Percentiles rank a stretch among this genome's conserved stretches.
These are phyloP conservation scores for Eledona agricola DNA, from an alignment of 2,888 invertebrate genomes.

Conservation along the genomic window DNA sequence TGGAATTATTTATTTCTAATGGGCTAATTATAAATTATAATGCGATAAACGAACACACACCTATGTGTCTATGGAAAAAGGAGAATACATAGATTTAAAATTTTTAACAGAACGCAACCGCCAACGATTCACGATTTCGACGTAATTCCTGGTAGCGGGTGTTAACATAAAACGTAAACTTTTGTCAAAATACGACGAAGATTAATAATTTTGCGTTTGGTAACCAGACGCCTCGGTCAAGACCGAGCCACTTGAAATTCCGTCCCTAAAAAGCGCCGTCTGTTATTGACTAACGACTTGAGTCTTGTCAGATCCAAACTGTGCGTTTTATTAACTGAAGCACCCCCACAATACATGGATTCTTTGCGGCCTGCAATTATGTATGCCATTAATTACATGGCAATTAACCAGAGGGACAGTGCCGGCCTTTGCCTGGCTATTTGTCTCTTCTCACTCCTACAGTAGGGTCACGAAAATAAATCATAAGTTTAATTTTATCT, in stretches of 20 bases:
- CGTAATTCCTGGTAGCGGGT: no score
- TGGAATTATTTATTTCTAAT: no score
- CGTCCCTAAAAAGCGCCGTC: constrained; percentile 6
- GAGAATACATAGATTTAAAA: no score
- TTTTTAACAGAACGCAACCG: no score
- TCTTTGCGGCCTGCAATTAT: constrained; percentile 58
- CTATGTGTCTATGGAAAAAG: no score
- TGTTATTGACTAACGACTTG: constrained; percentile 14
- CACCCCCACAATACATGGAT: constrained; percentile 55
- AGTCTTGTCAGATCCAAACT: constrained; percentile 46
- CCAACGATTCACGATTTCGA: no score
- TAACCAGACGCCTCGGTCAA: constrained; percentile 13
- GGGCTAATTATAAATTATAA: no score
- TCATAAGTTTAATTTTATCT: constrained; percentile 55
- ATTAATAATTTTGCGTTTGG: no score
- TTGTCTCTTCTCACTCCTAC: constrained; percentile 45
- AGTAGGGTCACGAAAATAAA: constrained; percentile 47
- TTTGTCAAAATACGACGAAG: no score
- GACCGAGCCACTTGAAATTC: constrained; percentile 11
- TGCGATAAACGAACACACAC: no score
- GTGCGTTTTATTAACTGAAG: constrained; percentile 51
- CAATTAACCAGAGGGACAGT: constrained; percentile 59
- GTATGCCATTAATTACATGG: constrained; percentile 59
- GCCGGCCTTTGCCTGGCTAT: constrained; percentile 48
- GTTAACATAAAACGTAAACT: no score